Base-by-base conservation (phyloP, 2,888 invertebrate species). In the Macaria notata region DNA sequence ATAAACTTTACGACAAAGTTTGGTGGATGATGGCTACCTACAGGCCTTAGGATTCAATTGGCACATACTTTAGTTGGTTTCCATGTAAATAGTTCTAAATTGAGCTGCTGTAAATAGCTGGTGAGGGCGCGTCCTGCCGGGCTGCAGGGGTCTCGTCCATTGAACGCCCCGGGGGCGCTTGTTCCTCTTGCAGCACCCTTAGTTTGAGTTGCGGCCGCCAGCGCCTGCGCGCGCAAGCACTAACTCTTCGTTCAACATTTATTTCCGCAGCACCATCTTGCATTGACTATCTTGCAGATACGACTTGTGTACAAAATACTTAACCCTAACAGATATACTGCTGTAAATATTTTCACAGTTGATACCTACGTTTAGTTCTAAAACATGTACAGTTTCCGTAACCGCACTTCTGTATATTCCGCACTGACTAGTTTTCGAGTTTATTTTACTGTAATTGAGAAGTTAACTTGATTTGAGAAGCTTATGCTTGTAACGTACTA, bases 141-240 rank as follows among this genome's bases (percentile, higher is more conserved):
- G 90, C 87, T 90, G 86, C 84, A 86, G 90, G 89, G 88, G 92
- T 90, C 89, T 92, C 84, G 86, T 86, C 86, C 84, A 84, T 90
- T 80, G 87, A 85, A 81, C 83, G 81, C 80, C 69, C 64, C 59
- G 64, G 51, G 64, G 84, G 84, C 84, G 93, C 94, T 94, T 94
- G 91, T 93, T 94, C 92, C 92, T 93, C 93, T 93, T 94, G 90
- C 93, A 94, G 94, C 94, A 94, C 94, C 92, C 92, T 94, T 94
- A 93, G 88, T 94, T 94, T 94, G 84, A 93, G 93, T 94, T 94
- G 94, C 94, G 85, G 92, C 89, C 86, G 94, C 94, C 84, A 91
- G 88, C 86, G 83, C 81, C 87, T 43, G 88, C 84, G 88, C 87
- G 85, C 87, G 86, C 89, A 87, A 84, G 89, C 90, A 88, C 89